Evolutionary conservation across 2,888 invertebrate genomes (phyloP).

Genomic region (Athetis lepigone): DNA sequence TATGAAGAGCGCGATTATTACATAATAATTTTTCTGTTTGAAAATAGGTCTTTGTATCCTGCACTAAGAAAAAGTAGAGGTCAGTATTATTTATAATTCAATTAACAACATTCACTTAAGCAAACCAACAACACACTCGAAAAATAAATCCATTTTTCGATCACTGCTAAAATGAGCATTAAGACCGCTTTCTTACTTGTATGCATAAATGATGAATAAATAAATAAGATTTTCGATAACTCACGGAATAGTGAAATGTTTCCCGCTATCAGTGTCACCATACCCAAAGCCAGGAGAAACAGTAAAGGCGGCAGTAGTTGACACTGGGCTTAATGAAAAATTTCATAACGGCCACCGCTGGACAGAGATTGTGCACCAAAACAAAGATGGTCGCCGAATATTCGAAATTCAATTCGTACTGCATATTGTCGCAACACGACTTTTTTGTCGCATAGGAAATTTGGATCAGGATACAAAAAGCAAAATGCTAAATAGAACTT

Average conservation of each 20-base stretch:
- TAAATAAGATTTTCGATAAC: constrained; percentile 6
- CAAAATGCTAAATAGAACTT: too few relatives aligned
- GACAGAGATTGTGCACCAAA: constrained; percentile 62
- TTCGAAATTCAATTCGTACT: constrained; percentile 61
- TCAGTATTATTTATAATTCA: too few relatives aligned
- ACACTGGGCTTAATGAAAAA: constrained; percentile 82
- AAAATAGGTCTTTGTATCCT: too few relatives aligned
- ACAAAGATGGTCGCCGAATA: constrained; percentile 63
- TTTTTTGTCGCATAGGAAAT: constrained; percentile 17
- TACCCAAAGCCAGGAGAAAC: constrained; percentile 63
- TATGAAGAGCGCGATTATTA: too few relatives aligned
- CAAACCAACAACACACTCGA: too few relatives aligned
- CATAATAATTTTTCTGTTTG: too few relatives aligned
- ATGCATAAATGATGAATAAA: too few relatives aligned
- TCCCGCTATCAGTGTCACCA: constrained; percentile 43
- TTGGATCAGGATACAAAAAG: not conserved
- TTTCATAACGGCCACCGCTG: constrained; percentile 76
- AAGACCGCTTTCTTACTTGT: too few relatives aligned
- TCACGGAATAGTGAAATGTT: not conserved
- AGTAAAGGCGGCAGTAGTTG: constrained; percentile 72
- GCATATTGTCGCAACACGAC: constrained; percentile 15
- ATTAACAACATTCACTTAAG: too few relatives aligned
- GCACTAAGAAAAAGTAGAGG: too few relatives aligned
- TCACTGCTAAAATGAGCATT: too few relatives aligned
- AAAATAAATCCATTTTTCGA: too few relatives aligned